Percentiles rank a stretch among this genome's conserved stretches.
phyloP scores from a whole-genome alignment of 2,797 vertebrate species.

The Australoheros facetus region DNA sequence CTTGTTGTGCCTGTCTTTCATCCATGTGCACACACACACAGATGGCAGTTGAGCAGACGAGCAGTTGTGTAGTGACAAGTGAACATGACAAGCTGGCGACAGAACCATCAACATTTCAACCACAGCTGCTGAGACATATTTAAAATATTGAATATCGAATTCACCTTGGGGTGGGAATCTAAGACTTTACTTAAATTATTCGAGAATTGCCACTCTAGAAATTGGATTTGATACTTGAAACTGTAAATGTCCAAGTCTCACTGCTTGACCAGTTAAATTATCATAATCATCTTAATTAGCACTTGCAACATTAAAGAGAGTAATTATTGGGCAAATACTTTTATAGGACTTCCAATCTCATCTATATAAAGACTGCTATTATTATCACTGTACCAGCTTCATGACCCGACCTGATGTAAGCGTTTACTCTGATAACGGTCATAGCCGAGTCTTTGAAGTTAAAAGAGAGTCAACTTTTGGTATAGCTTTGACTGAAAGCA shows the following conservation, averaged over 20 bases:
- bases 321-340: neutral
- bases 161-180: no score
- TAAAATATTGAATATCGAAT: neutral
- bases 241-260: neutral
- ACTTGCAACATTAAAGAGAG: neutral
- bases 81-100: neutral
- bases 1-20: neutral
- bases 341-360: neutral
- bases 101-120: neutral
- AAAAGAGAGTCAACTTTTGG: fast-evolving
- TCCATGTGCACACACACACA: neutral
- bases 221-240: neutral
- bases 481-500: slow-evolving; percentile 9
- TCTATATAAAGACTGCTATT: neutral
- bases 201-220: neutral
- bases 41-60: neutral
- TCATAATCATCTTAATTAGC: neutral
- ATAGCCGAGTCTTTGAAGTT: neutral
- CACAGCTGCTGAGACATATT: neutral
- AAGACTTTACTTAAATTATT: neutral
- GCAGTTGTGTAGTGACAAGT: neutral
- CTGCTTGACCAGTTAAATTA: neutral
- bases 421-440: neutral
- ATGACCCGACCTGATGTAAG: neutral
- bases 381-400: neutral